Percentiles rank a stretch among this genome's conserved stretches.
Evolutionary conservation across 2,113 vertebrate species (phyloP).

Genomic region (Rhea americana): DNA sequence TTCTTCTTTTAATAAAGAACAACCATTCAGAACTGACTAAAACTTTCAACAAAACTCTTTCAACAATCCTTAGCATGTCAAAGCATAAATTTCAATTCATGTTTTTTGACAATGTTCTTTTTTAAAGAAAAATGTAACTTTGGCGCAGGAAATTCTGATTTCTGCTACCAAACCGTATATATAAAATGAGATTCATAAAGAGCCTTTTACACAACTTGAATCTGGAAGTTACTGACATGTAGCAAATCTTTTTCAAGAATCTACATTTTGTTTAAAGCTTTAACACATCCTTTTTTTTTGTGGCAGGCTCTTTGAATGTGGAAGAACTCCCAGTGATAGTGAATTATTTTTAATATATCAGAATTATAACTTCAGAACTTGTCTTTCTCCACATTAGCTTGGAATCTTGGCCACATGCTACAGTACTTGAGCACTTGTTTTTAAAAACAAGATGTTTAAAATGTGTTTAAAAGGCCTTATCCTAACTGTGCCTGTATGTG

Average conservation of each 20-base stretch:
- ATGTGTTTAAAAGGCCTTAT: not conserved
- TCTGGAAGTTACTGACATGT: not conserved
- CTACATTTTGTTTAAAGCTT: not conserved
- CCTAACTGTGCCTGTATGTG: rapidly evolving
- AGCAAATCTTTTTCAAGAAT: not conserved
- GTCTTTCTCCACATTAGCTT: not conserved
- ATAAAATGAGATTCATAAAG: not conserved
- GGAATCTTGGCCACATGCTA: not conserved
- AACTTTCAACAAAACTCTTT: not conserved
- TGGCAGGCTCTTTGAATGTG: not conserved
- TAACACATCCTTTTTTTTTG: not conserved
- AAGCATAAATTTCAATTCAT: not conserved
- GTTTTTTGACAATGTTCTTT: not conserved
- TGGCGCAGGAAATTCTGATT: not conserved
- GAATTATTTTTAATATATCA: not conserved
- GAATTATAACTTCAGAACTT: not conserved
- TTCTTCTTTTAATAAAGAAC: not conserved
- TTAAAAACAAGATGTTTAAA: not conserved
- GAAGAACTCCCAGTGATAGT: not conserved
- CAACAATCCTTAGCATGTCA: not conserved
- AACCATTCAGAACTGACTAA: not conserved
- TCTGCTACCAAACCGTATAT: not conserved
- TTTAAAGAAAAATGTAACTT: not conserved
- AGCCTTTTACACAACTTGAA: not conserved
- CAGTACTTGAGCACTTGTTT: not conserved